phyloP scores from a whole-genome alignment of 2,888 invertebrate genomes.

The Drosophila meridionalis region DNA sequence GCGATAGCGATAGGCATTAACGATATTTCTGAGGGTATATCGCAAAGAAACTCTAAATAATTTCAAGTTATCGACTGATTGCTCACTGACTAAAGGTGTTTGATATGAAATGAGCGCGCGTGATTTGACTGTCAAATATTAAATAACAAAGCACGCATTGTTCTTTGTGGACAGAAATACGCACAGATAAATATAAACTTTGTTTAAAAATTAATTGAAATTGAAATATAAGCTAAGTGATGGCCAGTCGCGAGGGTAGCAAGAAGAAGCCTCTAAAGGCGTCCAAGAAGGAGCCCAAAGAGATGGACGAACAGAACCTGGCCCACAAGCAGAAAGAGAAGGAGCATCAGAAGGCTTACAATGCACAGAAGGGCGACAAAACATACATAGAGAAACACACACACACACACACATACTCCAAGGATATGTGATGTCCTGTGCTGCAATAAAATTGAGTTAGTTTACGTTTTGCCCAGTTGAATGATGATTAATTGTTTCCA shows the following conservation, averaged over 20 bases:
- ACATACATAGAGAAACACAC: neutral
- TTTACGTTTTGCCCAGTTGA: constrained; percentile 21
- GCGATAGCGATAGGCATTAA: neutral
- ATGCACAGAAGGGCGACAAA: constrained; percentile 79
- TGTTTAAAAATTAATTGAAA: neutral
- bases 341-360: constrained; percentile 94
- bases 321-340: constrained; percentile 90
- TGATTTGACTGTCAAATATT: neutral
- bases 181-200: neutral
- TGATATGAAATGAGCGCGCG: constrained; percentile 1
- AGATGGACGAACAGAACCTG: constrained; percentile 87
- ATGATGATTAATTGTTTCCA: constrained; percentile 57
- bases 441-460: constrained; percentile 55
- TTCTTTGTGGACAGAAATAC: neutral
- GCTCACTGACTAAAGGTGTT: constrained; percentile 11
- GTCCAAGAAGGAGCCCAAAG: constrained; percentile 91
- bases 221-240: constrained; percentile 78
- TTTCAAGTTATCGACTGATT: neutral
- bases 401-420: neutral
- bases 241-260: constrained; percentile 95
- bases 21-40: constrained; percentile 11
- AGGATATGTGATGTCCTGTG: neutral
- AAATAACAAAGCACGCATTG: neutral
- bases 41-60: neutral
- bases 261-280: constrained; percentile 97